phyloP scores from a whole-genome alignment of 2,797 vertebrate genomes.

The Sebastes jordani region DNA sequence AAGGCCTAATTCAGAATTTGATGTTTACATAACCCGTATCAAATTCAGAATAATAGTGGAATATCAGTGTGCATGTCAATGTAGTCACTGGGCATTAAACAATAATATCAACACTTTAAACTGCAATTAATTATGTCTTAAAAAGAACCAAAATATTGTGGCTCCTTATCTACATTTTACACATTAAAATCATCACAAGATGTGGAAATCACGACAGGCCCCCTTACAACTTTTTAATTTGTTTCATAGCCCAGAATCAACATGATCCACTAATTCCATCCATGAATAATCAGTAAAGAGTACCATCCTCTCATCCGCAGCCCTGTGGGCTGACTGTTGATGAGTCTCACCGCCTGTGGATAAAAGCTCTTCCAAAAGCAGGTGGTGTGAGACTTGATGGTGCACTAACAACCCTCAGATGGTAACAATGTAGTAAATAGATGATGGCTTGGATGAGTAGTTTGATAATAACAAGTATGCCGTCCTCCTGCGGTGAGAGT shows the following conservation, averaged over 20 bases:
- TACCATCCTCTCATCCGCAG: slow-evolving; percentile 35
- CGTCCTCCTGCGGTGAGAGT: not conserved
- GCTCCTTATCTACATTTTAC: not conserved
- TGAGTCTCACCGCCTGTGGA: slow-evolving; percentile 35
- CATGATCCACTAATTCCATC: slow-evolving; percentile 11
- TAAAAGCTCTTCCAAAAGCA: slow-evolving; percentile 44
- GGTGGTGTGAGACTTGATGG: slow-evolving; percentile 36
- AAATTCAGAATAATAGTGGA: not conserved
- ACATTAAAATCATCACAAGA: not conserved
- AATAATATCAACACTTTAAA: not conserved
- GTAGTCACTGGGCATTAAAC: too few relatives aligned
- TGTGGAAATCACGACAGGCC: not conserved
- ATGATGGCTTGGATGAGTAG: slow-evolving; percentile 14
- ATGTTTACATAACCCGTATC: not conserved
- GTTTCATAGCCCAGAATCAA: not conserved
- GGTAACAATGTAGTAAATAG: slow-evolving; percentile 34
- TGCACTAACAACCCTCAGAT: slow-evolving; percentile 26
- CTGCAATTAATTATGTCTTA: not conserved
- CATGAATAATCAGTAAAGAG: slow-evolving; percentile 36
- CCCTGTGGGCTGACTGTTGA: slow-evolving; percentile 49
- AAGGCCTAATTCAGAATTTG: not conserved
- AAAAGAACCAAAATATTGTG: not conserved
- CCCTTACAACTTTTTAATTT: not conserved
- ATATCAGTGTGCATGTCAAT: not conserved
- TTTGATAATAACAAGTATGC: not conserved